phyloP scores from a whole-genome alignment of 2,888 invertebrate species.

The Ochropacha duplaris region DNA sequence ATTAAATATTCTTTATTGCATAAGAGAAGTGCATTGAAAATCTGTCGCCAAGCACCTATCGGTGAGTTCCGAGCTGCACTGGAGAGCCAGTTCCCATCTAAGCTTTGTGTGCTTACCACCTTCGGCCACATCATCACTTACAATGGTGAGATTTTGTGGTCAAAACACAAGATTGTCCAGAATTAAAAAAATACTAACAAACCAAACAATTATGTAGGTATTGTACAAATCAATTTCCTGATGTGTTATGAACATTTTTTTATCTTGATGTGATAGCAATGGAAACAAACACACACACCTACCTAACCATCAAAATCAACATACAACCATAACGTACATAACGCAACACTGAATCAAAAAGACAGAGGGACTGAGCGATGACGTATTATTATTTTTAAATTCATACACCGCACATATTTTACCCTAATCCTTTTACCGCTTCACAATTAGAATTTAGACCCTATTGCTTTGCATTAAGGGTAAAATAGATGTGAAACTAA shows the following conservation, averaged over 20 bases:
- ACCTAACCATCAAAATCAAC: constrained; percentile 66
- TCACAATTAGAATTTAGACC: constrained; percentile 30
- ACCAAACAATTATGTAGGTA: too few species aligned
- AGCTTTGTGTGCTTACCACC: too few species aligned
- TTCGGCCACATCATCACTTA: too few species aligned
- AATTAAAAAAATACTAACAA: too few species aligned
- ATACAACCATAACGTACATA: constrained; percentile 60
- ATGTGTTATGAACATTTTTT: not conserved
- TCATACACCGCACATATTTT: constrained; percentile 57
- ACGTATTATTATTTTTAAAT: constrained; percentile 79
- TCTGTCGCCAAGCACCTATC: too few species aligned
- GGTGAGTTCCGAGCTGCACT: too few species aligned
- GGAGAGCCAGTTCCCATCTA: too few species aligned
- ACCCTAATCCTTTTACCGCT: constrained; percentile 18
- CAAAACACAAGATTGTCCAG: too few species aligned
- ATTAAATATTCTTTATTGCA: too few species aligned
- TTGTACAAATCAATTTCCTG: too few species aligned
- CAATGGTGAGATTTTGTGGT: too few species aligned
- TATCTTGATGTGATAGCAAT: constrained; percentile 36
- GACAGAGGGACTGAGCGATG: constrained; percentile 70
- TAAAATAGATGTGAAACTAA: constrained; percentile 6
- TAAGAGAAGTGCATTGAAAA: too few species aligned
- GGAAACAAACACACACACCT: constrained; percentile 44
- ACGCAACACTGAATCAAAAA: constrained; percentile 70
- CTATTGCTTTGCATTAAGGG: constrained; percentile 21